These are phyloP conservation scores for Psephotus haematonotus DNA, from an alignment of 2,113 vertebrate species.

Conservation along the genomic window DNA sequence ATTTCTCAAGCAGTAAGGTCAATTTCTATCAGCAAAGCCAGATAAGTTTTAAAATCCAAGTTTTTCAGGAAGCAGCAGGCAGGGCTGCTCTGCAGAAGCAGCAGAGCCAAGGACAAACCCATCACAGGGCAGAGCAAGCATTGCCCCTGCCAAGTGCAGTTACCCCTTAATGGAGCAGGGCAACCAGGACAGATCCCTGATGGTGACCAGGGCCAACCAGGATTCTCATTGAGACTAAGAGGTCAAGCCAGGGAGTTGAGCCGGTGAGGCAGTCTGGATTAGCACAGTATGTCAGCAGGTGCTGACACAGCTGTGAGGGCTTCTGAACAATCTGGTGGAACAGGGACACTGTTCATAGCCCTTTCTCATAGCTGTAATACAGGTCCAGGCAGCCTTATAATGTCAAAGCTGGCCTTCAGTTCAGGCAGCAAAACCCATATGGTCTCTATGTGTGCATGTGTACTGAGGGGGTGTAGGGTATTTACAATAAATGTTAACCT, in stretches of 20 bases:
- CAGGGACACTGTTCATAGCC: rapidly evolving
- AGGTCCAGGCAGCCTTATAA: not conserved
- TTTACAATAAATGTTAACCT: not conserved
- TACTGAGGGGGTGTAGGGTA: rapidly evolving
- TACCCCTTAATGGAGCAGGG: not conserved
- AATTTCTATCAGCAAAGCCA: not conserved
- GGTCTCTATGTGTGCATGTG: rapidly evolving
- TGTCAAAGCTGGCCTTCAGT: not conserved
- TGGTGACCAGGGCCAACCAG: not conserved
- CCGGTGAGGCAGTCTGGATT: not conserved
- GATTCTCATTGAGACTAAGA: not conserved
- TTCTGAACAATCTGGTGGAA: not conserved
- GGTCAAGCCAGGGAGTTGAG: not conserved
- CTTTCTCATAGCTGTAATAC: not conserved
- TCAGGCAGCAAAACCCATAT: not conserved
- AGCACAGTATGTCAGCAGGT: not conserved
- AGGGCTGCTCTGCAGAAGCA: not conserved
- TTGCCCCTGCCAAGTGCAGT: rapidly evolving
- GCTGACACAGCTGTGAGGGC: not conserved
- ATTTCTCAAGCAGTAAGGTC: not conserved
- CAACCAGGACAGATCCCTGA: not conserved
- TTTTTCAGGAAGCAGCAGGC: not conserved
- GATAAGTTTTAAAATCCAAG: not conserved
- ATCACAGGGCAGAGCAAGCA: not conserved
- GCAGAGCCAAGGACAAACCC: not conserved